Base-by-base conservation (phyloP, 2,797 vertebrate species). In the Limosa lapponica region DNA sequence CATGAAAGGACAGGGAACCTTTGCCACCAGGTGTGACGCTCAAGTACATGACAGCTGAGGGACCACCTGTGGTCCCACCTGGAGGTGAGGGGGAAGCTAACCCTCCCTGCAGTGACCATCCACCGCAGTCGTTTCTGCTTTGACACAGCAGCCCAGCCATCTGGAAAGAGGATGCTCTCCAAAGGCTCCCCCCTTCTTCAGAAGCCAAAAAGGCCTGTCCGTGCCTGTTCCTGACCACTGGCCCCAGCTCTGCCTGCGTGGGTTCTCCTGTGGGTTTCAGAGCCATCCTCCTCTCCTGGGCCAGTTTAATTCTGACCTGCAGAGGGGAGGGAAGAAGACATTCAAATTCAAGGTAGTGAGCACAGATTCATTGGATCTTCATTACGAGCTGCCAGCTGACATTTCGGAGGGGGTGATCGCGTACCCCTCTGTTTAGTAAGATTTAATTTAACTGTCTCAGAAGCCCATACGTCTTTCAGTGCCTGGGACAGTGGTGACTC, bases 191-290 rank as follows among this genome's bases (percentile, higher is more conserved):
- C 52, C 36, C 4, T 37, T n/a, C 17, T 36, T 34, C n/a, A 6
- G 49, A 54, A 30, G 24, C 24, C 13, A 4, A 23, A 30, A 8
- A 34, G 34, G 18, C 6, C 36, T 7, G 3, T 22, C 19, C 4
- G 1, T 55, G 54, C 25, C 25, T 0, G 0, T 25, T 75, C 18
- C 59, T 81, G 13, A 66, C n/a, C 1, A 5, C 62, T 23, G 30
- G 11, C 30, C 61, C 48, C 77, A 65, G 43, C 66, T 41, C 43
- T 65, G 37, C 66, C 46, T 3, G 17, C 6, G 2, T 22, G 23
- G 22, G 27, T 37, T 77, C 65, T 49, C 34, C 67, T 24, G 23
- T 0, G 0, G 27, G 11, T 71, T 51, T 34, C 69, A 14, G 62
- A 66, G 27, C 64, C 10, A 0, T 27, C 11, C 0, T 48, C 19